Base-by-base conservation (phyloP, 1,140 invertebrate species). In the Drosophila nannoptera region DNA sequence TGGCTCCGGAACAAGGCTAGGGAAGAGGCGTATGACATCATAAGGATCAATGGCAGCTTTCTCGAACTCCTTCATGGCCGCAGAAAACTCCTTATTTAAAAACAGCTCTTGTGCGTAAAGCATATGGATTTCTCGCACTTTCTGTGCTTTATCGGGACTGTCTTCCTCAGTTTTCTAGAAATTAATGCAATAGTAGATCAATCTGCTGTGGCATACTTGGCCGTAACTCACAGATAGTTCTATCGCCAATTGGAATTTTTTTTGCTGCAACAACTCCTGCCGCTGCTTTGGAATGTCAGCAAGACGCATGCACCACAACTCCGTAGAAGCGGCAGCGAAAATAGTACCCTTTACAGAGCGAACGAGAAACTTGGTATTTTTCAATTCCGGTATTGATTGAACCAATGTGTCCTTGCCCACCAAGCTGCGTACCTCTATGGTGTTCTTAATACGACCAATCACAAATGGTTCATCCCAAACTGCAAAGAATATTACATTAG, bases 231-330 rank as follows among this genome's bases (percentile, higher is more conserved):
- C 96, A n/a, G 95, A 96, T 61, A 99, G 90, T 89, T 96, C 94
- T 16, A 98, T 91, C n/a, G 97, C 97, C 40, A 99, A 90, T 90
- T 98, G 95, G 91, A 98, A 99, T 80, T 98, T 95, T 90, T 98
- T 98, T 73, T 95, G 93, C 70, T 95, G 93, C 1, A 98, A 89
- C 16, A 99, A 90, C 64, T 94, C 93, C 78, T 94, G 91, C 9
- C 97, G 94, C 90, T 99, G 97, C 59, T 93, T 93, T 4, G 93
- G 92, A 58, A 96, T 91, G 65, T 97, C 94, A 5, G 96, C 92
- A 8, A 93, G 91, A 50, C 92, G 93, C 22, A 99, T 90, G 82
- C 94, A 94, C 96, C 97, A 98, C 14, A 99, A 93, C 89, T 95
- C 93, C 72, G 95, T 95, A 7, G 93, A 91, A 0, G 97, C 97